Evolutionary conservation across 2,888 invertebrate species (phyloP).

Genomic region (Merodon equestris): DNA sequence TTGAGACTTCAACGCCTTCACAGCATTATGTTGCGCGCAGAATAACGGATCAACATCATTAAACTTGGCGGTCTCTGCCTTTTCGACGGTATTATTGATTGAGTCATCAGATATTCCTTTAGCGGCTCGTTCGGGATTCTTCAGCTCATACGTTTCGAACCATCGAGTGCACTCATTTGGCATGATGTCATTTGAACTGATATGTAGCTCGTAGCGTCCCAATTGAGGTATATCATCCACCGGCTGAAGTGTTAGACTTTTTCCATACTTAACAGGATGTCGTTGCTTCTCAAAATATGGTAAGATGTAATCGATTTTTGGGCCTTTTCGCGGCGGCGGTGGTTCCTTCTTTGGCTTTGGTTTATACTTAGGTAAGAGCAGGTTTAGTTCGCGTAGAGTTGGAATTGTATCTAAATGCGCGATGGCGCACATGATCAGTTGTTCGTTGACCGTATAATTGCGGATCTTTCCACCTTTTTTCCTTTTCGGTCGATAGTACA

Average conservation of each 20-base stretch:
- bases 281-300: conserved; percentile 73
- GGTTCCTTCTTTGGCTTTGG: background rate
- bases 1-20: conserved; percentile 66
- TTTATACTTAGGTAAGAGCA: conserved; percentile 72
- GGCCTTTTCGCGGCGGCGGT: no score
- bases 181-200: conserved; percentile 51
- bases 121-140: no score
- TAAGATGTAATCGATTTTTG: conserved; percentile 6
- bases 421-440: conserved; percentile 75
- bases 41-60: conserved; percentile 16
- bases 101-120: no score
- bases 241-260: conserved; percentile 12
- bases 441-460: conserved; percentile 73
- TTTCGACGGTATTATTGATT: no score
- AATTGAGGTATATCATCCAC: conserved; percentile 8
- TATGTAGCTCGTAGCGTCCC: conserved; percentile 46
- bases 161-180: conserved; percentile 69
- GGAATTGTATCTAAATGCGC: conserved; percentile 75
- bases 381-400: conserved; percentile 75
- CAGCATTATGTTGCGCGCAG: conserved; percentile 69
- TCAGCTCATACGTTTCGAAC: conserved; percentile 64
- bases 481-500: conserved; percentile 70
- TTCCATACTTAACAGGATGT: conserved; percentile 64
- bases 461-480: background rate
- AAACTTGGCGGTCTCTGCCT: background rate